Evolutionary conservation across 2,797 vertebrate species (phyloP).

Genomic region (Tympanoctomys barrerae): DNA sequence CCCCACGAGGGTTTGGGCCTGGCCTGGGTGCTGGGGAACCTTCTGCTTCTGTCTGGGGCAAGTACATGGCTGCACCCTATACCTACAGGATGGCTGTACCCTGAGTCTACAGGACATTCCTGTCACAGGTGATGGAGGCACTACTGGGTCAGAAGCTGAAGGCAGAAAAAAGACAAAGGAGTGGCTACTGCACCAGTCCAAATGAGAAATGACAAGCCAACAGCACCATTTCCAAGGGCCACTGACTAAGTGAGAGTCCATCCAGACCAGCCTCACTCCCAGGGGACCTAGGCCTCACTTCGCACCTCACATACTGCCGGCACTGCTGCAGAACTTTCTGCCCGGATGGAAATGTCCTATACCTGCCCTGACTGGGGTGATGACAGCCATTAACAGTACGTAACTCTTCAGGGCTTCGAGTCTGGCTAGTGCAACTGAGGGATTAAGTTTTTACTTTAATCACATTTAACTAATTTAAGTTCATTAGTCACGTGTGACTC

Average conservation of each 20-base stretch:
- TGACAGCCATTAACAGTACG: background rate
- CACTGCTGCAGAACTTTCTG: background rate
- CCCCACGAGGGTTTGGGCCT: background rate
- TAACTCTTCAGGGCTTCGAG: background rate
- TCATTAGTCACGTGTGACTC: background rate
- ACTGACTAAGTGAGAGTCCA: background rate
- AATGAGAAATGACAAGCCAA: background rate
- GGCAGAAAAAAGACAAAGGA: background rate
- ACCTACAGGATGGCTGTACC: background rate
- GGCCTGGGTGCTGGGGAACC: background rate
- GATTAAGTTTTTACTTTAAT: conserved; percentile 1
- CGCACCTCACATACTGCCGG: background rate
- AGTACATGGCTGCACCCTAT: background rate
- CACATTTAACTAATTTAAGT: conserved; percentile 25
- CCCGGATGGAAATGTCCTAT: background rate
- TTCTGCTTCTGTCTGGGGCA: background rate
- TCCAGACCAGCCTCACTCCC: background rate
- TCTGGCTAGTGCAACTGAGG: background rate
- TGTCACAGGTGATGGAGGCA: background rate
- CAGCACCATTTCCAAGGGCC: background rate
- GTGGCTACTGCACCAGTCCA: background rate
- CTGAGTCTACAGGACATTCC: background rate
- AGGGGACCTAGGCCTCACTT: background rate
- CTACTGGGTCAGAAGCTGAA: background rate
- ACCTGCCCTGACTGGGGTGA: background rate